A percentile compares a stretch with the other conserved stretches of the same genome.
These are phyloP conservation scores for Poecilia gillii DNA, from an alignment of 2,797 vertebrate species.

Conservation along the genomic window DNA sequence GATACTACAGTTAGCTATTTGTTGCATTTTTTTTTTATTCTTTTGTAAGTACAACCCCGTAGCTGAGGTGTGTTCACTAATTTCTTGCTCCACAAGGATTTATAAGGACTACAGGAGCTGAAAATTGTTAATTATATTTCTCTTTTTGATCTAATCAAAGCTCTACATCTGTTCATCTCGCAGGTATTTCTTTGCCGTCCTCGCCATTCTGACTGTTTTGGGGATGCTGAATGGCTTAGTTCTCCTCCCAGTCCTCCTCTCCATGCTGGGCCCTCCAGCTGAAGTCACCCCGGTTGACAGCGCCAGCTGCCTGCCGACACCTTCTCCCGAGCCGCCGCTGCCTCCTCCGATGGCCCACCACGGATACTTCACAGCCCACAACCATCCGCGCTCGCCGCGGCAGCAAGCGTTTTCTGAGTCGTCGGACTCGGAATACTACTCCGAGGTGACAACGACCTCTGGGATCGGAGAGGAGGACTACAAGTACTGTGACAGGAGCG, in stretches of 20 bases:
- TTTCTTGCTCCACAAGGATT: background rate
- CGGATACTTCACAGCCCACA: constrained; percentile 78
- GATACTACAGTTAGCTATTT: background rate
- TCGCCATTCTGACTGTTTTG: constrained; percentile 92
- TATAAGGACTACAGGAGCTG: background rate
- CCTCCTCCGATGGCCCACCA: constrained; percentile 83
- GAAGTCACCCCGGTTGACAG: constrained; percentile 83
- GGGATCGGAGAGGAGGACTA: constrained; percentile 83
- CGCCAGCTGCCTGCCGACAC: constrained; percentile 72
- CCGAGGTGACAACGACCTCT: constrained; percentile 80
- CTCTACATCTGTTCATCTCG: background rate
- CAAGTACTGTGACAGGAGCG: constrained; percentile 79
- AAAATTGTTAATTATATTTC: background rate
- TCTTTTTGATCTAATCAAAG: constrained; percentile 2
- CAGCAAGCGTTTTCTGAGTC: constrained; percentile 82
- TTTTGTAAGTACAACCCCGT: background rate
- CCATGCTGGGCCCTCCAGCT: constrained; percentile 91
- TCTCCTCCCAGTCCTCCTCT: constrained; percentile 93
- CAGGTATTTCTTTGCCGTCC: constrained; percentile 97
- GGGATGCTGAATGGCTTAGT: constrained; percentile 95
- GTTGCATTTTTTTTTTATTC: background rate
- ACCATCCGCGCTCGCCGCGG: constrained; percentile 63
- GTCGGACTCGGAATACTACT: constrained; percentile 86
- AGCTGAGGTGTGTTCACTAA: background rate
- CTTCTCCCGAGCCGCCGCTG: constrained; percentile 75